A percentile compares a stretch with the other conserved stretches of the same genome.
Conservation (phyloP, 1,140 invertebrate species). For the Euura lappo region DNA sequence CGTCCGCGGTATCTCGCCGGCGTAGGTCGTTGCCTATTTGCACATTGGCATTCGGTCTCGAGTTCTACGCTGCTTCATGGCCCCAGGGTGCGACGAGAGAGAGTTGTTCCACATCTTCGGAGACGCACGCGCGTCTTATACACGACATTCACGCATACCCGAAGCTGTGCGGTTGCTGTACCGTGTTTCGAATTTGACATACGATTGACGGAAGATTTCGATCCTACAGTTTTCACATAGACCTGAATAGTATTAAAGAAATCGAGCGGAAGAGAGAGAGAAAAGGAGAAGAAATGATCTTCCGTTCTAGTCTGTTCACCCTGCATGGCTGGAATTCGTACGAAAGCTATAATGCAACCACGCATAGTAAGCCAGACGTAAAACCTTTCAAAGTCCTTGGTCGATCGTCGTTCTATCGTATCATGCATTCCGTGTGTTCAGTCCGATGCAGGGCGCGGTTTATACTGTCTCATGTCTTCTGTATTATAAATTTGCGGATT, state of each 20-base stretch:
- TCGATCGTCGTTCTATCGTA: background rate
- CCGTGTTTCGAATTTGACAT: too few species aligned
- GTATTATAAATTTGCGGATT: too few species aligned
- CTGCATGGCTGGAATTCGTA: too few species aligned
- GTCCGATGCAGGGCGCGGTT: background rate
- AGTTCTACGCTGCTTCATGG: slow-evolving; percentile 1
- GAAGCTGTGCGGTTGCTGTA: too few species aligned
- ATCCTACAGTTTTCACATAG: too few species aligned
- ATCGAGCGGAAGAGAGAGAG: too few species aligned
- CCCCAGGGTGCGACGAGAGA: slow-evolving; percentile 2
- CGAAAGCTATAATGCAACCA: background rate
- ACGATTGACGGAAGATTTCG: too few species aligned
- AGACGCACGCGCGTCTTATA: background rate
- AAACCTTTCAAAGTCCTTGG: background rate
- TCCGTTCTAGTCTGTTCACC: too few species aligned
- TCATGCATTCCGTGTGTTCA: background rate
- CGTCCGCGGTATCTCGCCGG: too few species aligned
- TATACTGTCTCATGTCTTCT: too few species aligned
- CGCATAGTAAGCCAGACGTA: background rate
- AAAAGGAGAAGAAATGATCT: too few species aligned
- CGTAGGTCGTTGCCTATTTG: background rate
- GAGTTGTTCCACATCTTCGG: slow-evolving; percentile 6
- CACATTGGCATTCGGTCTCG: background rate
- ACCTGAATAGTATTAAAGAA: too few species aligned
- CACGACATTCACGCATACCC: background rate